phyloP scores from a whole-genome alignment of 2,888 invertebrate genomes.

The Schizaphis graminum region DNA sequence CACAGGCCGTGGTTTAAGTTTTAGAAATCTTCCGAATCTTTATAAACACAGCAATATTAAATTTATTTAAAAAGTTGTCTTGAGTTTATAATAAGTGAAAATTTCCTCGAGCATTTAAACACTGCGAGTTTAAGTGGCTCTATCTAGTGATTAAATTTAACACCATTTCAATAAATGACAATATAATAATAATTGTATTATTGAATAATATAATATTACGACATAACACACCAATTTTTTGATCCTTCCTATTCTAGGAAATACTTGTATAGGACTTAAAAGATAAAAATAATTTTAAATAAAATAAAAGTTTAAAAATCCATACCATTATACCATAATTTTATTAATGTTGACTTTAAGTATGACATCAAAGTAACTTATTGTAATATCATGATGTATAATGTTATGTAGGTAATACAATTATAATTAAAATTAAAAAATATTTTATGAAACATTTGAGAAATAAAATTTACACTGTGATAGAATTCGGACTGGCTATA shows the following conservation, averaged over 20 bases:
- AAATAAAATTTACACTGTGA: not conserved
- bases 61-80: slow-evolving; percentile 47
- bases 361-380: not conserved
- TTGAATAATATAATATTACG: not conserved
- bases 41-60: slow-evolving; percentile 44
- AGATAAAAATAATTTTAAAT: not conserved
- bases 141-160: slow-evolving; percentile 13
- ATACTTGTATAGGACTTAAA: not conserved
- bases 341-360: not conserved
- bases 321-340: not conserved
- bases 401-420: not conserved
- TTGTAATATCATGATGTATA: not conserved
- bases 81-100: slow-evolving; percentile 10
- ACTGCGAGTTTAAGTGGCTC: slow-evolving; percentile 39
- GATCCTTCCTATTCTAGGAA: not conserved
- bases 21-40: slow-evolving; percentile 56
- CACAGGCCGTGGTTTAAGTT: slow-evolving; percentile 44
- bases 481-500: not conserved
- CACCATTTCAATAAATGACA: not conserved
- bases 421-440: not conserved
- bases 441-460: not conserved
- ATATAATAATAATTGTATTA: not conserved
- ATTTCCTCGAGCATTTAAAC: not conserved
- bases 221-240: too few species aligned
- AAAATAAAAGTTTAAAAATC: not conserved